Conservation (phyloP, 2,888 invertebrate genomes). For the Cataglyphis cursor region DNA sequence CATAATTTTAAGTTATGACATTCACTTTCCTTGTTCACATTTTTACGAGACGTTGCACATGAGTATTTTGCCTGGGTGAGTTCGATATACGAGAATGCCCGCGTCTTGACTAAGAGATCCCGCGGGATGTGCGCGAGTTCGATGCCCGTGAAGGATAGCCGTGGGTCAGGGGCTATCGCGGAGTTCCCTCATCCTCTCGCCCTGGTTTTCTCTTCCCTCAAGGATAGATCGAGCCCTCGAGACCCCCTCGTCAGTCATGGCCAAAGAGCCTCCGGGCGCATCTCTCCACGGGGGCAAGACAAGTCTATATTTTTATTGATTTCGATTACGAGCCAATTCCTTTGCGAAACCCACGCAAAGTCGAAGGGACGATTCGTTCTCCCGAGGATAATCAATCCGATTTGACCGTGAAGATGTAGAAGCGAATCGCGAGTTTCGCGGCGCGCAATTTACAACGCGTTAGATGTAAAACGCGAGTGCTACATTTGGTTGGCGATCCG, state of each 20-base stretch:
- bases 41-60: background rate
- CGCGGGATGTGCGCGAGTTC: constrained; percentile 81
- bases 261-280: constrained; percentile 75
- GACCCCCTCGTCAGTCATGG: constrained; percentile 85
- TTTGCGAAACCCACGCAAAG: constrained; percentile 28
- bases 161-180: constrained; percentile 85
- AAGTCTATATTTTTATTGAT: constrained; percentile 84
- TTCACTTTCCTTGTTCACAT: background rate
- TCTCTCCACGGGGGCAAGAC: constrained; percentile 71
- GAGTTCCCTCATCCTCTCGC: constrained; percentile 77
- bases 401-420: background rate
- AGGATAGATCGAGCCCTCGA: constrained; percentile 86
- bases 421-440: background rate
- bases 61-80: constrained; percentile 27
- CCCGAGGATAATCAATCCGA: constrained; percentile 22
- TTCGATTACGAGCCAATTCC: constrained; percentile 79
- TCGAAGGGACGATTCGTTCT: constrained; percentile 41
- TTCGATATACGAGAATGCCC: constrained; percentile 54
- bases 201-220: constrained; percentile 73
- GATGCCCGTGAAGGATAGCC: constrained; percentile 85
- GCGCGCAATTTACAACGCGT: constrained; percentile 23
- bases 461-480: background rate
- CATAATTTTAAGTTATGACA: background rate
- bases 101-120: constrained; percentile 83
- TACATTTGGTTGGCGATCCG: constrained; percentile 20